Conservation (phyloP, 2,113 vertebrate species). For the Dolichallabes microphthalmus region DNA sequence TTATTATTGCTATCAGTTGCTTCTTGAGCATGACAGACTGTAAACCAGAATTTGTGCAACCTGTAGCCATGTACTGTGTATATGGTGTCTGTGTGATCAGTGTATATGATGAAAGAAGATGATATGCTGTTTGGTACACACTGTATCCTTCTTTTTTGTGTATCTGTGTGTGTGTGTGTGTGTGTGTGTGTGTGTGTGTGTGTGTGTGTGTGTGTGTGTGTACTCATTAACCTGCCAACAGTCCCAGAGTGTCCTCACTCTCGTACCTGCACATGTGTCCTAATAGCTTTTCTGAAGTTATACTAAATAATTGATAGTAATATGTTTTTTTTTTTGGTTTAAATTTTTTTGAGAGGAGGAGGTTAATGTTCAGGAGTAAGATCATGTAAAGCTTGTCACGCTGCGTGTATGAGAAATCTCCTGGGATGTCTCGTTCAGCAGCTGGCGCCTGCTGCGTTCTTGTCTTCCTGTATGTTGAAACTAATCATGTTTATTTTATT, state of each 20-base stretch:
- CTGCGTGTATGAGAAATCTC: background rate
- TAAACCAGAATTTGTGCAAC: conserved; percentile 39
- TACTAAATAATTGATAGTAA: background rate
- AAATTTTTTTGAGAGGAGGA: background rate
- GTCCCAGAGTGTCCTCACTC: background rate
- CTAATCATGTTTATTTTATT: background rate
- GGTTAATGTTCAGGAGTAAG: background rate
- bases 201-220: background rate
- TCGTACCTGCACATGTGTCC: background rate
- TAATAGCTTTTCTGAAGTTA: background rate
- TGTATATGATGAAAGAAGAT: background rate
- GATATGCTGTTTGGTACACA: background rate
- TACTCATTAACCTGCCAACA: background rate
- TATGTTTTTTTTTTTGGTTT: too few relatives aligned
- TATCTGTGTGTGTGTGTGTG: background rate
- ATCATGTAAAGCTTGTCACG: conserved; percentile 10
- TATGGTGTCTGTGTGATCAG: background rate
- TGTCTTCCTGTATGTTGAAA: background rate
- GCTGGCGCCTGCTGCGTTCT: background rate
- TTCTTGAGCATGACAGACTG: background rate
- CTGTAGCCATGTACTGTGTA: conserved; percentile 32
- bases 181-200: background rate
- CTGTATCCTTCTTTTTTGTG: background rate
- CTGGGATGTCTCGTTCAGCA: conserved; percentile 5
- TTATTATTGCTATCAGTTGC: background rate